A percentile compares a stretch with the other conserved stretches of the same genome.
phyloP scores from a whole-genome alignment of 2,113 vertebrate species.

The Barbus barbus region DNA sequence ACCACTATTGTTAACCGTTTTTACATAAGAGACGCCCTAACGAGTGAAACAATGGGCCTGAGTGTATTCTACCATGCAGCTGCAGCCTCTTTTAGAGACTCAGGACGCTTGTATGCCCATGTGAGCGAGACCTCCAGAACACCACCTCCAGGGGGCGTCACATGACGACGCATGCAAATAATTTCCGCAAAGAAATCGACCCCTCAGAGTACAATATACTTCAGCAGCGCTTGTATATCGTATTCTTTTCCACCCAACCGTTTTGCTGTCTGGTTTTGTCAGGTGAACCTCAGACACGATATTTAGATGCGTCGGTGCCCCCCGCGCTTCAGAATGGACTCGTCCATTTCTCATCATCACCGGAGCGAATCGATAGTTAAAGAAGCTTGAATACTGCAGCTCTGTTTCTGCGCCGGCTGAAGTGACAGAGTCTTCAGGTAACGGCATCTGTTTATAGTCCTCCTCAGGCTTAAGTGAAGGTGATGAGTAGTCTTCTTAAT shows the following conservation, averaged over 20 bases:
- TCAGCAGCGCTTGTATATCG: neutral
- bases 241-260: neutral
- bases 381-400: slow-evolving; percentile 78
- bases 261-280: neutral
- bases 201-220: neutral
- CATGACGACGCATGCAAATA: neutral
- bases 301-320: neutral
- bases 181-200: neutral
- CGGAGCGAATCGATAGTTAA: slow-evolving; percentile 77
- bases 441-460: neutral
- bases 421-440: slow-evolving; percentile 83
- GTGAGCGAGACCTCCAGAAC: slow-evolving; percentile 56
- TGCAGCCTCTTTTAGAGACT: slow-evolving; percentile 57
- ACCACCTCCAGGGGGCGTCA: slow-evolving; percentile 5
- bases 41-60: slow-evolving; percentile 64
- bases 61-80: slow-evolving; percentile 64
- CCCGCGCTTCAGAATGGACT: slow-evolving; percentile 53
- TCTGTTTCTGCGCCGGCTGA: slow-evolving; percentile 79
- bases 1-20: slow-evolving; percentile 65
- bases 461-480: neutral
- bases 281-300: neutral
- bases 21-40: slow-evolving; percentile 68
- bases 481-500: neutral
- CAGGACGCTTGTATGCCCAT: slow-evolving; percentile 62
- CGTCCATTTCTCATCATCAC: slow-evolving; percentile 63